These are phyloP conservation scores for Oostethus manadensis DNA, from an alignment of 2,113 vertebrate species.

Conservation along the genomic window DNA sequence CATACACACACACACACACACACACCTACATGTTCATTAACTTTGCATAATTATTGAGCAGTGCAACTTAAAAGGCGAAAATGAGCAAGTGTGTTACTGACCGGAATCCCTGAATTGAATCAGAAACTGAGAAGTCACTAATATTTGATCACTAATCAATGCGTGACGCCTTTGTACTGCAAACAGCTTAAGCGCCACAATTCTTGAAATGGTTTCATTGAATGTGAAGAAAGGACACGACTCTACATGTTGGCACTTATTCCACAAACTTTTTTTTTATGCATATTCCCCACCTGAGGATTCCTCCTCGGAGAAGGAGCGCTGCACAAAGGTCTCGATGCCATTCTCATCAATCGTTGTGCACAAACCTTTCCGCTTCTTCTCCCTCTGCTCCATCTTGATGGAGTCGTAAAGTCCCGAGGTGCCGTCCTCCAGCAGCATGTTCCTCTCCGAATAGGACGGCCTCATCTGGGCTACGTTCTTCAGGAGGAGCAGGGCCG, in stretches of 20 bases:
- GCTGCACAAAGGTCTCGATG: constrained; percentile 62
- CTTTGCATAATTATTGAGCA: constrained; percentile 76
- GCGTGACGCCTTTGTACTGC: constrained; percentile 29
- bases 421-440: constrained; percentile 90
- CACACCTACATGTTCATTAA: constrained; percentile 36
- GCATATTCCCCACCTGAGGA: constrained; percentile 80
- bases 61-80: constrained; percentile 62
- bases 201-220: constrained; percentile 61
- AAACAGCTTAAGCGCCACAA: constrained; percentile 60
- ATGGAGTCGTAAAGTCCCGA: constrained; percentile 92
- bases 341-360: constrained; percentile 67
- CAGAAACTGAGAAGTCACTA: not conserved
- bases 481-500: constrained; percentile 84
- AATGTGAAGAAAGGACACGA: constrained; percentile 38
- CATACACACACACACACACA: constrained; percentile 44
- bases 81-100: constrained; percentile 31
- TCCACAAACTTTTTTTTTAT: constrained; percentile 1
- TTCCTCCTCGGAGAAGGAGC: constrained; percentile 75
- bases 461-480: constrained; percentile 89
- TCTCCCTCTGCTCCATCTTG: constrained; percentile 82
- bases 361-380: constrained; percentile 67
- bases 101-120: constrained; percentile 68
- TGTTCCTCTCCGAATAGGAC: constrained; percentile 87
- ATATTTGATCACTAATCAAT: constrained; percentile 11
- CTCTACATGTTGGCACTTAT: constrained; percentile 42